Evolutionary conservation across 2,113 vertebrate species (phyloP).

Genomic region (Rissa tridactyla): DNA sequence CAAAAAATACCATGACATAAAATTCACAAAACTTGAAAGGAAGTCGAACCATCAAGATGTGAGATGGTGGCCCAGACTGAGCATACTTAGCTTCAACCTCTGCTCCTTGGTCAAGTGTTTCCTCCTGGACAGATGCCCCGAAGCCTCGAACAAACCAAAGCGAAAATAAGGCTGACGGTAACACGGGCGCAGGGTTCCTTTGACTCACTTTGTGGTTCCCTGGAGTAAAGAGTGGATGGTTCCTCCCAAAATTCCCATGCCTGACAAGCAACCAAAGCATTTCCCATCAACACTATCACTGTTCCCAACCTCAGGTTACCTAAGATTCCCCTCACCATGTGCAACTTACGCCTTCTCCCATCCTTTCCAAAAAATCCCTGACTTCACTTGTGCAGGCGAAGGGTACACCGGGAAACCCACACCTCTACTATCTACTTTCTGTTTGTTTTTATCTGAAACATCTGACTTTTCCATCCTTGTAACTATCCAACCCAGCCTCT

Average conservation of each 20-base stretch:
- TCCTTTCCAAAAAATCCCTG: background rate
- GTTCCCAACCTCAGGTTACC: background rate
- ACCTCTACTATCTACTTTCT: background rate
- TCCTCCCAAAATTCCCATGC: background rate
- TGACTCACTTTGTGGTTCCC: background rate
- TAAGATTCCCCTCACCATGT: background rate
- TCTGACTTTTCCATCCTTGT: background rate
- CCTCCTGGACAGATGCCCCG: background rate
- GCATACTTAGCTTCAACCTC: background rate
- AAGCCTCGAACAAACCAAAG: background rate
- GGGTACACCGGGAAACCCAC: accelerated
- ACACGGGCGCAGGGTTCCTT: background rate
- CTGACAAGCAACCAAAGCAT: background rate
- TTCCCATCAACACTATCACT: background rate
- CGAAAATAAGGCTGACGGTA: background rate
- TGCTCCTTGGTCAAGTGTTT: background rate
- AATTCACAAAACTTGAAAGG: background rate
- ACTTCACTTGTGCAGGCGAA: background rate
- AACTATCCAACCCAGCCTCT: background rate
- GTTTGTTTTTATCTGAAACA: background rate
- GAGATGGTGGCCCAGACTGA: background rate
- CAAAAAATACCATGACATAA: background rate
- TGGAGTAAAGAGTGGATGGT: background rate
- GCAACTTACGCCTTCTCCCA: background rate
- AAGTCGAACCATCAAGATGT: background rate